Evolutionary conservation across 2,888 invertebrate genomes (phyloP), one percentile per base, ranked within the genome.

Genomic region (Cacoxenus indagator): DNA sequence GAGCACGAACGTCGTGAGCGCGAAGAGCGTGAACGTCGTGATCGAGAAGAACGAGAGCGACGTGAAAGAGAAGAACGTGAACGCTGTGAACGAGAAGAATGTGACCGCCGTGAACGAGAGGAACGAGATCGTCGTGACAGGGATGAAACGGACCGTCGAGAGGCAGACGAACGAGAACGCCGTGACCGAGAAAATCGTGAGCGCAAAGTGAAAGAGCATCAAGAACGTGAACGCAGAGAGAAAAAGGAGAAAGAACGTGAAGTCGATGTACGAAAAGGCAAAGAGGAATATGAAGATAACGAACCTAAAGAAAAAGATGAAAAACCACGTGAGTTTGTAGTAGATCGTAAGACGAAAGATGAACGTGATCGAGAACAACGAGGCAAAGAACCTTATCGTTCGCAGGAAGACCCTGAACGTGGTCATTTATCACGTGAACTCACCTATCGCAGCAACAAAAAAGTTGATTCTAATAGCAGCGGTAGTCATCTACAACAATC

Each of bases 371-470:
- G 75, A 73, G 77, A 87, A 82, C 75, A 89, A 84, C 76, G 84
- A 89, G 83, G 83, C 83, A 17, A 79, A 79, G 14, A 82, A 65
- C 87, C 84, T 70, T 88, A 89, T n/a, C 88, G 88, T 75, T 88
- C 87, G 74, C 80, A 72, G 55, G 64, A 75, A 69, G 74, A 76
- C 51, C 68, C 81, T 66, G 86, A 82, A 61, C 89, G n/a, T 88
- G 88, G 75, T 87, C 86, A 72, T 78, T 68, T 31, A 43, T 70
- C 66, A 55, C 62, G 75, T 26, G 76, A 74, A n/a, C 70, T 29
- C n/a, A 4, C 71, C 67, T 69, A 72, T 70, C 73, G 75, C 2
- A 76, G 74, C 2, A 76, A 76, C 14, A 55, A 55, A 55, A 82
- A 82, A 51, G 22, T 71, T 29, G 82, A 83, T 11, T 37, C 51